Base-by-base conservation (phyloP, 2,797 vertebrate species). In the Acanthurus lineatus region DNA sequence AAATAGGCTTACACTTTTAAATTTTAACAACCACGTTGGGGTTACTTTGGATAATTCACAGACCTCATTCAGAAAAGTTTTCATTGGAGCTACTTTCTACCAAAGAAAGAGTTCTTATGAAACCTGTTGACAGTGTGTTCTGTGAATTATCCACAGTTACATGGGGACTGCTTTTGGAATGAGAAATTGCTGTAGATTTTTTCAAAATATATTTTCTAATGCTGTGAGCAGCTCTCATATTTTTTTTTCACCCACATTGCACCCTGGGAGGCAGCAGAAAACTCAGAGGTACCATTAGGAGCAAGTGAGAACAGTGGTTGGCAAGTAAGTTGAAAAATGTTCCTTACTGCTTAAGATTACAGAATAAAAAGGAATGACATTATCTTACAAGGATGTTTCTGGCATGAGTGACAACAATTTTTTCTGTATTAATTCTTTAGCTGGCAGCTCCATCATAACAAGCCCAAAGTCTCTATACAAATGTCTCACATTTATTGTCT, bases 141-240 rank as follows among this genome's bases (percentile, higher is more conserved):
- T 71, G 48, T 44, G 58, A 47, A 53, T 28, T 44, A 28, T 20
- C 16, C 69, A 15, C 15, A 72, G 48, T 62, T 53, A 44, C 7
- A 49, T 15, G 8, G 25, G 38, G 16, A 52, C 48, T n/a, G n/a
- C 10, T 61, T 51, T 70, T 28, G n/a, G 48, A 53, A 53, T 47
- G 15, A 54, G 9, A 32, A 20, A 19, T 35, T 25, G 35, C 48
- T 38, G 9, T 25, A 7, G 17, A 16, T 60, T 60, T 53, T 17
- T 16, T 6, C 4, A 3, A 14, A 44, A 32, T 61, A 25, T 19
- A 3, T 2, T 52, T 42, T 40, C n/a, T 32, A 52, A 45, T 45
- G 6, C 42, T 47, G 11, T 44, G 22, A 57, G 40, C 16, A 47
- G 12, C 49, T 22, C 9, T 44, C n/a, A 47, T 5, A 20, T 17